A percentile compares a stretch with the other conserved stretches of the same genome.
Conservation (phyloP, 2,888 invertebrate species). For the Autographa pulchrina region DNA sequence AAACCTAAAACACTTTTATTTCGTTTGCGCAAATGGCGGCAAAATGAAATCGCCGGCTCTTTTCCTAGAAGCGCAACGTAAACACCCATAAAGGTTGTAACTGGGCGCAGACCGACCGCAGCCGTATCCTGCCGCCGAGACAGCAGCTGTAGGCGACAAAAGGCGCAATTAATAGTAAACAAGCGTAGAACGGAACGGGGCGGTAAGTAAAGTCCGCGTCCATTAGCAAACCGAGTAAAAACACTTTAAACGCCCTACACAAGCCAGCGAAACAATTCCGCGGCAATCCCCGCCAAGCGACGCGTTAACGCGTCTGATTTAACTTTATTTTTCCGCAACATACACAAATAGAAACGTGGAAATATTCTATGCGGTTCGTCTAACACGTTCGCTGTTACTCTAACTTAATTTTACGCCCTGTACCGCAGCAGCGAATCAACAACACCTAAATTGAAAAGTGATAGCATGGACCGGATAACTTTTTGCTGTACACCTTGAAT, state of each 20-base stretch:
- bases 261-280: slow-evolving; percentile 80
- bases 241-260: slow-evolving; percentile 70
- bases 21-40: slow-evolving; percentile 50
- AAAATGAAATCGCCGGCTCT: slow-evolving; percentile 53
- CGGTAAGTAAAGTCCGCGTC: slow-evolving; percentile 79
- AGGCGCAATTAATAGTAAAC: slow-evolving; percentile 86
- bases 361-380: slow-evolving; percentile 57
- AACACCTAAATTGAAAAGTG: slow-evolving; percentile 52
- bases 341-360: slow-evolving; percentile 62
- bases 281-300: slow-evolving; percentile 75
- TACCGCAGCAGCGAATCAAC: slow-evolving; percentile 41
- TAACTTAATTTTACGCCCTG: slow-evolving; percentile 55
- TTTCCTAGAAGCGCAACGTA: slow-evolving; percentile 56
- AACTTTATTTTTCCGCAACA: slow-evolving; percentile 75
- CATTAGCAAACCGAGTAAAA: slow-evolving; percentile 76
- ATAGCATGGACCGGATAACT: slow-evolving; percentile 30
- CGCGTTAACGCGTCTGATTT: slow-evolving; percentile 81
- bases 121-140: slow-evolving; percentile 62
- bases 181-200: slow-evolving; percentile 74
- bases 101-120: slow-evolving; percentile 64
- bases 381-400: slow-evolving; percentile 51
- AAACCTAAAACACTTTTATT: slow-evolving; percentile 34
- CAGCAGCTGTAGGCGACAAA: slow-evolving; percentile 81
- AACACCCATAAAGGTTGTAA: slow-evolving; percentile 67
- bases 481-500: slow-evolving; percentile 4